Base-by-base conservation (phyloP, 30 jellyfish, hydroid and myxozoan genomes). In the Aurelia sp. region DNA sequence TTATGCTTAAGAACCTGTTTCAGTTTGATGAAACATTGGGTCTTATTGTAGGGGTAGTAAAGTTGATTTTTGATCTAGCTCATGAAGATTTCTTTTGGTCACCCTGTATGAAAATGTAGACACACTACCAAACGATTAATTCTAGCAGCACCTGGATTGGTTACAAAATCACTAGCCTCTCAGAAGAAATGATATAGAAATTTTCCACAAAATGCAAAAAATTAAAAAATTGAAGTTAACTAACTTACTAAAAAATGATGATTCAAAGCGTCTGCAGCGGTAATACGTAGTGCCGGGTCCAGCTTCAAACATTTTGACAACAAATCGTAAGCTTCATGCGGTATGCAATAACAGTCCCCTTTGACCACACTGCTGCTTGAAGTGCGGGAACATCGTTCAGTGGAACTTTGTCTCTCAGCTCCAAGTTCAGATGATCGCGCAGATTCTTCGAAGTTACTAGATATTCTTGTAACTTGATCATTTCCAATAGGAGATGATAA, bases 261-360 rank as follows among this genome's bases (percentile, higher is more conserved):
- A 52, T 57, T 58, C 52, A 96, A 79, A 5, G 98, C 99, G 44
- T 90, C 98, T 11, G 78, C 74, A 6, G 99, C 99, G 41, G 97
- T 86, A 19, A 96, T 96, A 44, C 99, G 77, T n/a, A 72, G 91
- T 16, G 88, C 64, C 4, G 99, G 98, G 74, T 91, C 82, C 33
- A 91, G 69, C 47, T 82, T 91, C 66, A 96, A 62, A 67, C 97
- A 88, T 33, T 86, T 82, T 75, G 90, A 85, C 59, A 96, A 41
- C 57, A 96, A 55, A 61, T 91, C 97, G 62, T 90, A 96, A 3
- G 98, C 98, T 11, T 73, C 48, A 80, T 85, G 93, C 35, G 99
- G 99, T 27, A 95, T 61, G 70, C 99, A 95, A 64, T 40, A 38
- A 52, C 91, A 73, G 48, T 92, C 92, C 38, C 82, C 73, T 5